Conservation (phyloP, 2,888 invertebrate genomes). For the Stenurella melanura region DNA sequence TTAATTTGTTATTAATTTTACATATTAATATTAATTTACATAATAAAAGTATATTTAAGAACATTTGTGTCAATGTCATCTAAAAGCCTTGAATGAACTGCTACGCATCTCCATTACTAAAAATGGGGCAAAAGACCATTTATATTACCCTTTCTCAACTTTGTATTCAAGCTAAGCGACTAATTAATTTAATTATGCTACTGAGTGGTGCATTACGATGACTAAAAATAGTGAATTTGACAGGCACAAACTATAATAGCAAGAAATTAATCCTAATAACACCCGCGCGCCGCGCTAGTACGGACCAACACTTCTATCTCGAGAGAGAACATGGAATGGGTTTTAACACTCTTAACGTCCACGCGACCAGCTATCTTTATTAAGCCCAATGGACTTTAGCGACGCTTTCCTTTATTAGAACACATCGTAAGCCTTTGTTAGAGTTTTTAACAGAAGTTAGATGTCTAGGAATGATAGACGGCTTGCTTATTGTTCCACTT, state of each 20-base stretch:
- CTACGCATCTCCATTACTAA: too few relatives aligned
- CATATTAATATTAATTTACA: too few relatives aligned
- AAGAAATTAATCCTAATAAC: background rate
- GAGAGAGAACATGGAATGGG: slow-evolving; percentile 48
- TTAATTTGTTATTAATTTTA: too few relatives aligned
- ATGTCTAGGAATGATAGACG: background rate
- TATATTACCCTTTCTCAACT: too few relatives aligned
- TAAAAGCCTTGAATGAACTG: too few relatives aligned
- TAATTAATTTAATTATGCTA: background rate
- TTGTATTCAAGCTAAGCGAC: too few relatives aligned
- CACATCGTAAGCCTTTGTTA: slow-evolving; percentile 40
- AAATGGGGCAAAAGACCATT: too few relatives aligned
- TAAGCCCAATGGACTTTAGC: slow-evolving; percentile 49
- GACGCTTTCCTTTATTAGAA: slow-evolving; percentile 45
- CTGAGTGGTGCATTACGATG: background rate
- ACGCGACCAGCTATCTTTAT: slow-evolving; percentile 43
- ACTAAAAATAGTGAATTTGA: background rate
- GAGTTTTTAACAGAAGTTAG: slow-evolving; percentile 41
- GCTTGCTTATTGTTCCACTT: background rate
- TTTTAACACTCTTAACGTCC: slow-evolving; percentile 51
- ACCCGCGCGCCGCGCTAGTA: background rate
- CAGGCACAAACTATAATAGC: background rate
- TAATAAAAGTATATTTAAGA: too few relatives aligned
- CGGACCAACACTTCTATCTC: slow-evolving; percentile 24
- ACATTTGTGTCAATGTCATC: too few relatives aligned